These are phyloP conservation scores for Prunella fulvescens DNA, from an alignment of 2,113 vertebrate genomes.

Conservation along the genomic window DNA sequence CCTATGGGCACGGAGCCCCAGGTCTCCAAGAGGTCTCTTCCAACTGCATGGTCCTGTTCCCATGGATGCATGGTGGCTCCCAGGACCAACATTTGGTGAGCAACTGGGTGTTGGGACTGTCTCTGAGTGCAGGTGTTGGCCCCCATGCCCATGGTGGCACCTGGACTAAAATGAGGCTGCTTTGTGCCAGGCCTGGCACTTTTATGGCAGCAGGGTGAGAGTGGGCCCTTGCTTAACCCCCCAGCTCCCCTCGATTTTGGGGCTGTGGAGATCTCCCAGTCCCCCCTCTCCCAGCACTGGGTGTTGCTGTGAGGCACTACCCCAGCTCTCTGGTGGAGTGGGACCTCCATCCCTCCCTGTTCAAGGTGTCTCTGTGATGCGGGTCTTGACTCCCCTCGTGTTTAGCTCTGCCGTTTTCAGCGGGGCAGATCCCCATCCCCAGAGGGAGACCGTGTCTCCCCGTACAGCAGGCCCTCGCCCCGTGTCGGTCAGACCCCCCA, in stretches of 20 bases:
- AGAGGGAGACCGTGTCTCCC: neutral
- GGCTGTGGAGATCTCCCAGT: neutral
- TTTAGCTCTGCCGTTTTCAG: neutral
- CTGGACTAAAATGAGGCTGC: neutral
- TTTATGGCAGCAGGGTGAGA: rapidly evolving
- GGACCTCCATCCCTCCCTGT: no score
- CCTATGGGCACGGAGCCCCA: neutral
- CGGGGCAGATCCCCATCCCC: neutral
- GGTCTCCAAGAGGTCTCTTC: neutral
- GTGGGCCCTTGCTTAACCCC: rapidly evolving
- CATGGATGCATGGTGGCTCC: neutral
- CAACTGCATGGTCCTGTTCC: neutral
- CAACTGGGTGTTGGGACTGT: rapidly evolving
- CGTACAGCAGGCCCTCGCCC: rapidly evolving
- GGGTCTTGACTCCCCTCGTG: neutral
- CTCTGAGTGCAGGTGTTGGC: neutral
- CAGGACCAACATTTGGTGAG: neutral
- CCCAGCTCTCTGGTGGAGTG: neutral
- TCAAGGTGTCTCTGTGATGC: neutral
- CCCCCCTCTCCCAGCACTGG: neutral
- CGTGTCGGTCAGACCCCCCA: neutral
- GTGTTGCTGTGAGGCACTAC: neutral
- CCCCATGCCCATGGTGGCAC: neutral
- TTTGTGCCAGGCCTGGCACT: neutral
- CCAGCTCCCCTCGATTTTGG: neutral